Conservation (phyloP, 2,888 invertebrate species). For the Eupsilia transversa region DNA sequence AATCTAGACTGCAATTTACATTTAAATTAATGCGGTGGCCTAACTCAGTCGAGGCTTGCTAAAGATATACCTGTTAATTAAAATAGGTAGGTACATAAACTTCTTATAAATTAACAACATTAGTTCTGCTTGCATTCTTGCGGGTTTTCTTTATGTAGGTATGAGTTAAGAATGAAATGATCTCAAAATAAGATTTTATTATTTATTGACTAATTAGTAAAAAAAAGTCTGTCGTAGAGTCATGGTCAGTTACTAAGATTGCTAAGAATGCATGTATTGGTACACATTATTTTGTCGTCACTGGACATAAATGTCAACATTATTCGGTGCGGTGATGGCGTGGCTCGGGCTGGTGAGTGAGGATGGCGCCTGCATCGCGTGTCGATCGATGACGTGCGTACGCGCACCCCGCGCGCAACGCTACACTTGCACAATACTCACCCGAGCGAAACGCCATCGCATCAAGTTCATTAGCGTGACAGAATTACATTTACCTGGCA, state of each 20-base stretch:
- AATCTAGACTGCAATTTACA: conserved; percentile 36
- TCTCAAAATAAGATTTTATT: conserved; percentile 12
- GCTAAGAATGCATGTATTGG: conserved; percentile 1
- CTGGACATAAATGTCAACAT: background rate
- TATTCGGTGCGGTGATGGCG: conserved; percentile 1
- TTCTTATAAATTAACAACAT: conserved; percentile 2
- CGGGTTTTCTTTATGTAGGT: background rate
- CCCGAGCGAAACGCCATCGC: conserved; percentile 48
- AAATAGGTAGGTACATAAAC: conserved; percentile 27
- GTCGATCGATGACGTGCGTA: conserved; percentile 52
- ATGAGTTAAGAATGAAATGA: conserved; percentile 2
- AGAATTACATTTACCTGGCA: conserved; percentile 41
- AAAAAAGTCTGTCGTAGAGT: background rate
- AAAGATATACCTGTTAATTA: conserved; percentile 31
- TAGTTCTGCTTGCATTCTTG: conserved; percentile 21
- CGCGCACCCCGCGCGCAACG: conserved; percentile 36
- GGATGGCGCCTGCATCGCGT: conserved; percentile 52
- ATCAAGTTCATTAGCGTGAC: conserved; percentile 59
- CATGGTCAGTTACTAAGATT: background rate
- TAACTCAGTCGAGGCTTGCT: conserved; percentile 10
- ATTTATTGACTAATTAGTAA: background rate
- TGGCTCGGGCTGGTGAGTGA: conserved; percentile 29
- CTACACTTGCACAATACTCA: conserved; percentile 55
- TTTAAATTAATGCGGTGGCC: conserved; percentile 25
- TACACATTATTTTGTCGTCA: background rate